phyloP scores from a whole-genome alignment of 2,888 invertebrate species.

The Campaea margaritaria region DNA sequence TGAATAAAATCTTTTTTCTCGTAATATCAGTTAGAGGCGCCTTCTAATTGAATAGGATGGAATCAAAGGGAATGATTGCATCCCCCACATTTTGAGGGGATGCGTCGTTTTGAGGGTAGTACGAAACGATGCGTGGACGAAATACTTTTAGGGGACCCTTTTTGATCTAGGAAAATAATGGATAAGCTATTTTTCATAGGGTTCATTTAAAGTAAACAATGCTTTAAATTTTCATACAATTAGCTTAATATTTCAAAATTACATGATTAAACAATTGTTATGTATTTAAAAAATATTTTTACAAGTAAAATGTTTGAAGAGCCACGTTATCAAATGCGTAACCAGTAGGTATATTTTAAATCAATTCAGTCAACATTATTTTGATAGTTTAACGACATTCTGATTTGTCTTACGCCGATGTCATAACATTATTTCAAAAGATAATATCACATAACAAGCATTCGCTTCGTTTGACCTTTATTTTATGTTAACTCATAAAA shows the following conservation, averaged over 20 bases:
- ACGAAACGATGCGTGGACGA: slow-evolving; percentile 77
- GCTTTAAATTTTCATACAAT: too few relatives aligned
- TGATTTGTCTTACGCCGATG: slow-evolving; percentile 25
- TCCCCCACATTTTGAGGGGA: slow-evolving; percentile 78
- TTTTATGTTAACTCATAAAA: slow-evolving; percentile 40
- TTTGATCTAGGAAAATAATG: slow-evolving; percentile 44
- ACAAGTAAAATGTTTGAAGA: too few relatives aligned
- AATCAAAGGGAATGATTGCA: slow-evolving; percentile 84
- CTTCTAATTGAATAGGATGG: slow-evolving; percentile 83
- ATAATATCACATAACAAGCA: slow-evolving; percentile 36
- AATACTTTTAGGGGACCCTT: slow-evolving; percentile 70
- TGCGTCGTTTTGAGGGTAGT: slow-evolving; percentile 66
- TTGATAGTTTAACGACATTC: slow-evolving; percentile 12
- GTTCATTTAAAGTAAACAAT: too few relatives aligned
- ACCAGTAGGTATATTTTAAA: slow-evolving; percentile 1
- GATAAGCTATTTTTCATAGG: slow-evolving; percentile 15
- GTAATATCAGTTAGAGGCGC: slow-evolving; percentile 74
- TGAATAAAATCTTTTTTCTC: slow-evolving; percentile 56
- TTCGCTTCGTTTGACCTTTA: slow-evolving; percentile 48
- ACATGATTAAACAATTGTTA: too few relatives aligned
- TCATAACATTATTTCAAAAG: slow-evolving; percentile 36
- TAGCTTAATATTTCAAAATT: too few relatives aligned
- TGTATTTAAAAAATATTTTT: too few relatives aligned
- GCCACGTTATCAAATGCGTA: background rate
- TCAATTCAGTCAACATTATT: slow-evolving; percentile 10